Evolutionary conservation across 2,113 vertebrate genomes (phyloP), one percentile per base, ranked within the genome.

Genomic region (Nymphicus hollandicus): DNA sequence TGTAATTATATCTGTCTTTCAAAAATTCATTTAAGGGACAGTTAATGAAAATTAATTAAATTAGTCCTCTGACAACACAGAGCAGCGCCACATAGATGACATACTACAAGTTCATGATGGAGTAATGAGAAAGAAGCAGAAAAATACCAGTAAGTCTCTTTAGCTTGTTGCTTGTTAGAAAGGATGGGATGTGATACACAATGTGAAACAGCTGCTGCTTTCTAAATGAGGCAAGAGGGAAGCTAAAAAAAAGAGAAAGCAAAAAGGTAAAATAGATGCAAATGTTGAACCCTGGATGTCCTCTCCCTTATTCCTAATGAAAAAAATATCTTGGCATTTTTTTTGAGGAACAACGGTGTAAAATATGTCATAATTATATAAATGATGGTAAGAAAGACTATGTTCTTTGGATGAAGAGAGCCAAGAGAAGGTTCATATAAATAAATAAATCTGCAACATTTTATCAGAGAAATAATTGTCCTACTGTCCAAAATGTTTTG

Each of bases 11-110:
- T 95, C 91, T 85, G 70, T 78, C 91, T 82, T 89, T 77, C 89
- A 91, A 94, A 94, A 96, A 97, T 96, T 94, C 37, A 93, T 60
- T 97, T 95, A 95, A 91, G 58, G 53, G 19, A 46, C 33, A 87
- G 55, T 60, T 96, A 87, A 96, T 78, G 91, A 96, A 93, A 97
- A 96, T 90, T 80, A 96, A 97, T 93, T 93, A 63, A 90, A 85
- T 96, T 93, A 93, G 53, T 73, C 49, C 22, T 93, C 66, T 87
- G 91, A 91, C 63, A 94, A 76, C 58, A 82, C 20, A 87, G 24
- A 86, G 29, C 84, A 91, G 87, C 24, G 77, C 25, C 41, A 83
- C 41, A 50, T 1, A 81, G 55, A 90, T 66, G 80, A 72, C 27
- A 27, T 79, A 81, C 16, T 81, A 53, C 25, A 58, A 79, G 52